Percentiles rank a stretch among this genome's conserved stretches.
Conservation (phyloP, 2,113 vertebrate genomes). For the Chroicocephalus ridibundus region DNA sequence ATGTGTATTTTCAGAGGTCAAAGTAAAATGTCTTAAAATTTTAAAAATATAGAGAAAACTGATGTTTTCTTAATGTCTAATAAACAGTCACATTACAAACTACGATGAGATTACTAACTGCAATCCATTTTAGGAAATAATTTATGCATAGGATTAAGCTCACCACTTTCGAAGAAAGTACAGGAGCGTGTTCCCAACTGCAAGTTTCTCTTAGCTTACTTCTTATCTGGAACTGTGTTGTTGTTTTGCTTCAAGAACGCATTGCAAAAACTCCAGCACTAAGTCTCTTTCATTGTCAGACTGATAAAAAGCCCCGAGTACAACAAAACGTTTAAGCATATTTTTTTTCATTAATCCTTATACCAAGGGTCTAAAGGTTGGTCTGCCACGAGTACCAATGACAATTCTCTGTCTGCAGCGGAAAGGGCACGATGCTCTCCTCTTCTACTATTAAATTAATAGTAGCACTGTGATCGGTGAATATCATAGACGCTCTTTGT, state of each 20-base stretch:
- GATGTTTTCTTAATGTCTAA: not conserved
- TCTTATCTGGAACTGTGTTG: not conserved
- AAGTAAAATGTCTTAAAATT: not conserved
- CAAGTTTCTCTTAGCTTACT: not conserved
- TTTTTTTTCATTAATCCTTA: not conserved
- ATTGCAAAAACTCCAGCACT: not conserved
- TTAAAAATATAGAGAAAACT: not conserved
- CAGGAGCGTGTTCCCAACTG: not conserved
- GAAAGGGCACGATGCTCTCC: not conserved
- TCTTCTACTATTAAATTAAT: not conserved
- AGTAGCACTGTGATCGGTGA: rapidly evolving
- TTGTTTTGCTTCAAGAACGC: not conserved
- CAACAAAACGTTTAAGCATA: not conserved
- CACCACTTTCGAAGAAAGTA: not conserved
- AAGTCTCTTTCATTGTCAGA: not conserved
- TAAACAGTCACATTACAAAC: not conserved
- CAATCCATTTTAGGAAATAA: not conserved
- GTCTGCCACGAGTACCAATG: not conserved
- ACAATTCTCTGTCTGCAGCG: not conserved
- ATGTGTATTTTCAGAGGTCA: not conserved
- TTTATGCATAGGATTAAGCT: not conserved
- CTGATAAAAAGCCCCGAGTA: not conserved
- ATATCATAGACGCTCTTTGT: not conserved
- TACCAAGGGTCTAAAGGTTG: not conserved
- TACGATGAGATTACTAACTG: not conserved